Percentiles rank a stretch among this genome's conserved stretches.
These are phyloP conservation scores for Nyctibius bracteatus DNA, from an alignment of 2,113 vertebrate genomes.

Conservation along the genomic window DNA sequence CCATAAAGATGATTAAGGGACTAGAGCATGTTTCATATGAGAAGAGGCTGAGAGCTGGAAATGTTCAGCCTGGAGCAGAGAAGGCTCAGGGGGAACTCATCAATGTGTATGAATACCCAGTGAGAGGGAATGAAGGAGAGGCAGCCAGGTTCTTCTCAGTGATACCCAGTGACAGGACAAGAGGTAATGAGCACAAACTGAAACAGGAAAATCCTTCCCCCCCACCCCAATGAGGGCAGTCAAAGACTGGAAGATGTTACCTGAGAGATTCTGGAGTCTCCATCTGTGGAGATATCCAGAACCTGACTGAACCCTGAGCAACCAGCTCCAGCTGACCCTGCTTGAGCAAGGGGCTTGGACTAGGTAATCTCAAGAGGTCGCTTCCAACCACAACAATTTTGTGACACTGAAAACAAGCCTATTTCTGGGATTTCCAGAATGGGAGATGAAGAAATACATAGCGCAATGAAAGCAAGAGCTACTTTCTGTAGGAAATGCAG, in stretches of 20 bases:
- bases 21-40: background rate
- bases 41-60: background rate
- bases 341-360: background rate
- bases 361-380: background rate
- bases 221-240: background rate
- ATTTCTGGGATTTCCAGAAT: background rate
- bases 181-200: background rate
- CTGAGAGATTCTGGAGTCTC: background rate
- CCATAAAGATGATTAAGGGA: background rate
- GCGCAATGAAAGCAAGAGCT: background rate
- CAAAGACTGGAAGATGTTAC: background rate
- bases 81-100: background rate
- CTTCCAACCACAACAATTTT: background rate
- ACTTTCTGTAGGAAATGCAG: background rate
- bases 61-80: background rate
- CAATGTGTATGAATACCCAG: background rate
- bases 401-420: background rate
- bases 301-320: background rate
- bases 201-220: no score
- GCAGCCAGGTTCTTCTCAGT: background rate
- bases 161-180: background rate
- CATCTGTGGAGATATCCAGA: background rate
- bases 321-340: background rate
- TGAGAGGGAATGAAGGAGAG: background rate
- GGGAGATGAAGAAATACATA: background rate